phyloP scores from a whole-genome alignment of 2,113 vertebrate species.

The Psilopsiagon aurifrons region DNA sequence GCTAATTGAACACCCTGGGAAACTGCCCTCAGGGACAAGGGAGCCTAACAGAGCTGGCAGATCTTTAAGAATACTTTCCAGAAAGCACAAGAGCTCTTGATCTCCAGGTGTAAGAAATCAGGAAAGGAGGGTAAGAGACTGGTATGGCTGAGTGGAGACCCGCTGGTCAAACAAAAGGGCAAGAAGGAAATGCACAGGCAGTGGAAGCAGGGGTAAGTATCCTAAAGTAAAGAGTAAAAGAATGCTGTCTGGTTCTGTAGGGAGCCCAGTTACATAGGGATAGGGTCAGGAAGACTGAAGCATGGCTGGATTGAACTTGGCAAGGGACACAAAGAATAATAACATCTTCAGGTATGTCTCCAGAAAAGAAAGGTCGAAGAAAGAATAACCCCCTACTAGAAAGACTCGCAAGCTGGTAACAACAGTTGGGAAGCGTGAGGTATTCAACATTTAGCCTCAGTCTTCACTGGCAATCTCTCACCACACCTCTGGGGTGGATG shows the following conservation, averaged over 20 bases:
- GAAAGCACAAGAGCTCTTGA: neutral
- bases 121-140: neutral
- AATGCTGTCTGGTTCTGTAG: fast-evolving
- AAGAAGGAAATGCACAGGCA: neutral
- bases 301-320: neutral
- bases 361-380: neutral
- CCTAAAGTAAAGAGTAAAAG: neutral
- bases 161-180: neutral
- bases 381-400: fast-evolving
- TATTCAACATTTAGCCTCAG: neutral
- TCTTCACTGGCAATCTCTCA: neutral
- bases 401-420: neutral
- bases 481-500: neutral
- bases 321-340: neutral
- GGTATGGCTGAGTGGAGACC: neutral
- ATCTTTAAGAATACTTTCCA: neutral
- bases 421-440: neutral
- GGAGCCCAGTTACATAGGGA: neutral
- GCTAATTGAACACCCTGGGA: neutral
- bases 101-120: neutral
- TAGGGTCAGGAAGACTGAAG: neutral
- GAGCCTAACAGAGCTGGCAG: neutral
- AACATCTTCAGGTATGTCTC: neutral
- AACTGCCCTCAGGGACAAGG: neutral
- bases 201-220: neutral